Base-by-base conservation (phyloP, 2,113 vertebrate genomes). In the Mormyrus lacerda region DNA sequence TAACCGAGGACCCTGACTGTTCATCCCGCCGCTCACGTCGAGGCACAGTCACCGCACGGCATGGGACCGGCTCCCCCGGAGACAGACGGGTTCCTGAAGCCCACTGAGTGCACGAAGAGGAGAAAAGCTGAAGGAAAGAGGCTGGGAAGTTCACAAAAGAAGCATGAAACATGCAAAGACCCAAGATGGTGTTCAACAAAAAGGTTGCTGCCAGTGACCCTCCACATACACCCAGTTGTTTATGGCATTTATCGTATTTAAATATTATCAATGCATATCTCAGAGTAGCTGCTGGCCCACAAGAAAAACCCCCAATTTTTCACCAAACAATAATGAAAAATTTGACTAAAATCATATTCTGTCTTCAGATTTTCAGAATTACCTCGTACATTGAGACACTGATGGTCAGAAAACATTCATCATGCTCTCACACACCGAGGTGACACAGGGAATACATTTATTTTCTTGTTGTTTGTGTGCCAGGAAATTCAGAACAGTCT, bases 1-100 rank as follows among this genome's bases (percentile, higher is more conserved):
- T 91, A 92, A 92, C 93, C 91, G 91, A 90, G 90, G 90, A 55
- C 89, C 55, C 90, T 61, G 90, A 93, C 92, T 93, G 91, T 92
- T 91, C 88, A 7, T 47, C 84, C 87, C 55, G 69, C 88, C 90
- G 85, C 83, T 91, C 76, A 73, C 89, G 90, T 93, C 87, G 48
- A 73, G 58, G 87, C 88, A 79, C 45, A 83, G 91, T 92, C 91
- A 90, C 79, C 13, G 4, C 47, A 84, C 85, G 53, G 51, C 35
- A 6, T 91, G 85, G 83, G 85, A 85, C 39, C 79, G 89, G 69
- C 76, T 87, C 89, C 90, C 73, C 85, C 58, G 47, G 85, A 91
- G 90, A 89, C 85, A 50, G 44, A 79, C 53, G 55, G 8, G 24
- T 24, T 58, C 73, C 51, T 48, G 58, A n/a, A 4, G 42, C 39